A percentile compares a stretch with the other conserved stretches of the same genome.
These are phyloP conservation scores for Python bivittatus DNA, from an alignment of 2,113 vertebrate species.

Conservation along the genomic window DNA sequence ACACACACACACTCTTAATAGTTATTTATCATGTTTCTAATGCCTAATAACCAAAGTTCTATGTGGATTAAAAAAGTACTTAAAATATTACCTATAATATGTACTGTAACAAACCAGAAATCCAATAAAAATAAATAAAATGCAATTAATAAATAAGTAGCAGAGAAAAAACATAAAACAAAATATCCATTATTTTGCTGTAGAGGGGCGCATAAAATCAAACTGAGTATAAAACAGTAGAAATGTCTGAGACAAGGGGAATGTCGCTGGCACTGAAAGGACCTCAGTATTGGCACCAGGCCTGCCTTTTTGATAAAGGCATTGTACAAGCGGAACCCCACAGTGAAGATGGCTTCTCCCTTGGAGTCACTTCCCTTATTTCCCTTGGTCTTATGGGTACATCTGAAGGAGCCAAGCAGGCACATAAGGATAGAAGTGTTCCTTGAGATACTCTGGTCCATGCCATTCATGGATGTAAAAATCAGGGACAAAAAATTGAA, in stretches of 20 bases:
- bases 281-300: background rate
- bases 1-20: no score
- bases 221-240: background rate
- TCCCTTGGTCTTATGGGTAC: background rate
- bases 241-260: background rate
- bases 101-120: background rate
- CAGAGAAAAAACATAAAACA: background rate
- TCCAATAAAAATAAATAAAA: background rate
- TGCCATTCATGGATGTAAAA: no score
- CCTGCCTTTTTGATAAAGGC: background rate
- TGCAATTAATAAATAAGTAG: background rate
- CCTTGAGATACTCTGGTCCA: background rate
- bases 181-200: background rate
- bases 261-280: background rate
- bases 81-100: background rate
- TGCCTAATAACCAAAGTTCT: no score
- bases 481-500: no score
- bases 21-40: no score
- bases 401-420: background rate
- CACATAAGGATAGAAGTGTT: background rate
- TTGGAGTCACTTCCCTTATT: background rate
- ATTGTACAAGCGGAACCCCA: background rate
- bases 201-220: background rate
- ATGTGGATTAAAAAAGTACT: background rate
- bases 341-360: background rate